phyloP scores from a whole-genome alignment of 2,113 vertebrate genomes.

The Ramphastos sulfuratus region DNA sequence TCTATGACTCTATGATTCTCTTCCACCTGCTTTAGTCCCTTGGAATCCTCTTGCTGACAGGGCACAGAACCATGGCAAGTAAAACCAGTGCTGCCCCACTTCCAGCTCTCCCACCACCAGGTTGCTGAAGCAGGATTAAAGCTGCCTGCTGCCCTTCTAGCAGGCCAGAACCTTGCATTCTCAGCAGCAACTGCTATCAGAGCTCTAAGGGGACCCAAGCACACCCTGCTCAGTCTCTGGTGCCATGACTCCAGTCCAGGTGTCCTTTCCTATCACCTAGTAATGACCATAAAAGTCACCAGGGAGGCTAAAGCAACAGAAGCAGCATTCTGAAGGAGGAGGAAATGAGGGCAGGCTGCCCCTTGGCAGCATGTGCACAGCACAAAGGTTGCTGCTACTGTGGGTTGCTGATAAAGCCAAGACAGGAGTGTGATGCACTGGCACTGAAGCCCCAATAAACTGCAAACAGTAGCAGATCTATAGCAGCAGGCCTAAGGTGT shows the following conservation, averaged over 20 bases:
- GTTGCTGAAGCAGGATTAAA: not conserved
- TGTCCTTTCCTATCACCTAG: not conserved
- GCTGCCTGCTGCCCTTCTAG: not conserved
- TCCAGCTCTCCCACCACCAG: not conserved
- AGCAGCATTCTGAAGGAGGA: not conserved
- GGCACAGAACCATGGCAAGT: not conserved
- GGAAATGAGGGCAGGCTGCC: not conserved
- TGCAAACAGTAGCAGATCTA: not conserved
- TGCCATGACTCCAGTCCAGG: not conserved
- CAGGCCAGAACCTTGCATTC: not conserved
- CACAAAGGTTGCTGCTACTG: slow-evolving; percentile 9
- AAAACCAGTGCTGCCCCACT: not conserved
- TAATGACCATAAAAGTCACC: not conserved
- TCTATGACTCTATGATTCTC: not conserved
- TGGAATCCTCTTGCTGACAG: not conserved
- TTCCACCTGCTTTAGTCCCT: not conserved
- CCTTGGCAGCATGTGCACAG: not conserved
- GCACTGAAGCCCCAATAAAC: not conserved
- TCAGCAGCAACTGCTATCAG: not conserved
- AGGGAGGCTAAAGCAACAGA: not conserved
- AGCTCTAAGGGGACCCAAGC: not conserved
- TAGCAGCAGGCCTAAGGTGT: not conserved
- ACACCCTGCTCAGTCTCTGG: not conserved
- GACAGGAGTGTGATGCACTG: not conserved
- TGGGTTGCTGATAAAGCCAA: not conserved